phyloP scores from a whole-genome alignment of 1,140 invertebrate species.

The Copidosoma floridanum region DNA sequence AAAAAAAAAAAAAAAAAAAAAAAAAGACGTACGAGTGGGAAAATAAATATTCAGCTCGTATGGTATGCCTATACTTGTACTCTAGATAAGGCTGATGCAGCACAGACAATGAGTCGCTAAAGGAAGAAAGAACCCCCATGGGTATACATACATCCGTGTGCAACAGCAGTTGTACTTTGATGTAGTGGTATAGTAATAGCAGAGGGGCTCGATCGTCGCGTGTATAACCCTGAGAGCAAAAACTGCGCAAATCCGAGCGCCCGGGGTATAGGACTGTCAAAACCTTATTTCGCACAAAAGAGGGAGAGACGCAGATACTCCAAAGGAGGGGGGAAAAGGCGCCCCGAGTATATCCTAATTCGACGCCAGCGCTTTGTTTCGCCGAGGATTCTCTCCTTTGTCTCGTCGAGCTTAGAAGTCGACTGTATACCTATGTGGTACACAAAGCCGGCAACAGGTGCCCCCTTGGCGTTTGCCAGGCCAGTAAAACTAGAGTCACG shows the following conservation, averaged over 20 bases:
- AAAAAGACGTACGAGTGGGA: constrained; percentile 18
- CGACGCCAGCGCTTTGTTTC: constrained; percentile 47
- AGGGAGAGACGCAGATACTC: constrained; percentile 27
- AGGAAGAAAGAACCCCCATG: too few species aligned
- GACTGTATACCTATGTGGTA: too few species aligned
- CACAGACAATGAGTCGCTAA: too few species aligned
- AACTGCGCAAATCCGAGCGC: constrained; percentile 2
- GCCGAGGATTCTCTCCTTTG: constrained; percentile 28
- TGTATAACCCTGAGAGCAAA: constrained; percentile 27
- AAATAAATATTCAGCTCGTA: constrained; percentile 11
- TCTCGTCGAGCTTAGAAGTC: constrained; percentile 18
- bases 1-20: too few species aligned
- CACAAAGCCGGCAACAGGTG: constrained; percentile 39
- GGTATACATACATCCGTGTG: too few species aligned
- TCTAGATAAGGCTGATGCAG: constrained; percentile 28
- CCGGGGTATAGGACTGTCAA: not conserved
- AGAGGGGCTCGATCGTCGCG: constrained; percentile 8
- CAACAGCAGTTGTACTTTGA: too few species aligned
- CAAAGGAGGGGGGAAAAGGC: too few species aligned
- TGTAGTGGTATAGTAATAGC: too few species aligned
- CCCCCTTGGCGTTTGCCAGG: constrained; percentile 7
- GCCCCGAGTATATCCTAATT: constrained; percentile 50
- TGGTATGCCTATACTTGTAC: too few species aligned
- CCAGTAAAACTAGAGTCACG: constrained; percentile 5
- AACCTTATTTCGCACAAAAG: not conserved